Conservation (phyloP, 1,140 invertebrate genomes). For the Pectinophora gossypiella region DNA sequence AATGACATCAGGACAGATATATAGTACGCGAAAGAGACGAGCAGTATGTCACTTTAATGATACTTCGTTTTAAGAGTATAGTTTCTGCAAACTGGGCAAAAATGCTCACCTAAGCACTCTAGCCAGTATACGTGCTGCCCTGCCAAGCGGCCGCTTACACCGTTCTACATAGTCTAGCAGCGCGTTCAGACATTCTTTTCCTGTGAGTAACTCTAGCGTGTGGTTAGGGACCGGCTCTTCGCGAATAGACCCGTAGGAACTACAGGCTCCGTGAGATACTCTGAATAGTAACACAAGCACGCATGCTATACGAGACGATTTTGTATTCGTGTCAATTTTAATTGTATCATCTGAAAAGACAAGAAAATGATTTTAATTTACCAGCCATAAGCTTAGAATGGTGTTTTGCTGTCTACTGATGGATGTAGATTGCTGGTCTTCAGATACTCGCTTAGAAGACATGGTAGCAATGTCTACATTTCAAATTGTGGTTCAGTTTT, state of each 20-base stretch:
- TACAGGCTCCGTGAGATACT: conserved; percentile 48
- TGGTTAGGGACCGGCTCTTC: conserved; percentile 37
- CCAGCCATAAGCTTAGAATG: no score
- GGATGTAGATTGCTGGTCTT: no score
- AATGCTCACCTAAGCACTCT: conserved; percentile 52
- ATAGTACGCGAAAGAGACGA: no score
- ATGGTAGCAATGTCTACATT: no score
- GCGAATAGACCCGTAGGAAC: conserved; percentile 19
- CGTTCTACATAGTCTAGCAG: conserved; percentile 59
- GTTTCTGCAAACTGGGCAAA: not conserved
- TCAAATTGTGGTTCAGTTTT: no score
- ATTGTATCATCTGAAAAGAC: conserved; percentile 30
- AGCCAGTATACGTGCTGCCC: conserved; percentile 57
- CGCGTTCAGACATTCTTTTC: conserved; percentile 49
- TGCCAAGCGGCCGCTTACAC: conserved; percentile 51
- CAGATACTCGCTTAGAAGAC: no score
- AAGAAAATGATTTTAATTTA: no score
- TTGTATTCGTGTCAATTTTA: conserved; percentile 29
- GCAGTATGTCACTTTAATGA: no score
- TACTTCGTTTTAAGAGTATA: no score
- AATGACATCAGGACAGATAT: no score
- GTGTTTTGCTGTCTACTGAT: not conserved
- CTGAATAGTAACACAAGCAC: conserved; percentile 55
- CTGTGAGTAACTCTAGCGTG: conserved; percentile 43
- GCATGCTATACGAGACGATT: conserved; percentile 50